A percentile compares a stretch with the other conserved stretches of the same genome.
These are phyloP conservation scores for Sphaerodactylus townsendi DNA, from an alignment of 2,113 vertebrate species.

Conservation along the genomic window DNA sequence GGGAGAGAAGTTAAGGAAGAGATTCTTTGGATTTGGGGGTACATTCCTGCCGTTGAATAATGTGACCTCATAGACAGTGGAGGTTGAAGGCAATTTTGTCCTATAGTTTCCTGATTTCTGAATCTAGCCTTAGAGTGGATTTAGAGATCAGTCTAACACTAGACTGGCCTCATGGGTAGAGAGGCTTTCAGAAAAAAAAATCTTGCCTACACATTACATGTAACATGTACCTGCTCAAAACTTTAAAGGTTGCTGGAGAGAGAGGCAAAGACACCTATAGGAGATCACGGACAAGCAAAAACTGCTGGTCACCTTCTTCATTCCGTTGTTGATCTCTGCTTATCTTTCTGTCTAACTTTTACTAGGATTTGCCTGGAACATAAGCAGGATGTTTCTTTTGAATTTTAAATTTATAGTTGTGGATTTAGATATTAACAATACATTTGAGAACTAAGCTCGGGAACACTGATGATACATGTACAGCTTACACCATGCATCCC, in stretches of 20 bases:
- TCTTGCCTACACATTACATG: not conserved
- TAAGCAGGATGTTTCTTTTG: not conserved
- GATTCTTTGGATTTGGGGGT: not conserved
- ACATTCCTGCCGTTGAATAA: not conserved
- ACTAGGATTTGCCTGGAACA: not conserved
- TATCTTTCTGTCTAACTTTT: not conserved
- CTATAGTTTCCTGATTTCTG: not conserved
- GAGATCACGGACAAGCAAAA: too few relatives aligned
- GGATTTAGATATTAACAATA: not conserved
- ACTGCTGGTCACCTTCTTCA: not conserved
- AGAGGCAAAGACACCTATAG: not conserved
- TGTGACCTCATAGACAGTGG: not conserved
- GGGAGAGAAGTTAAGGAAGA: not conserved
- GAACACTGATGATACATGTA: not conserved
- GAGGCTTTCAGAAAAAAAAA: too few relatives aligned
- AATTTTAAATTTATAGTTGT: not conserved
- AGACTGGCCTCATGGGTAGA: too few relatives aligned
- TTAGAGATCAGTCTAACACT: too few relatives aligned
- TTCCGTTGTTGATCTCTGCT: not conserved
- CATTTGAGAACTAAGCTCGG: not conserved
- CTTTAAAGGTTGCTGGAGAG: not conserved
- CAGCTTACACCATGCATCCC: not conserved
- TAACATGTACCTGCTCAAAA: not conserved
- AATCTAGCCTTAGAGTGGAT: not conserved
- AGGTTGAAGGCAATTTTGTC: not conserved